Conservation (phyloP, 1,140 invertebrate genomes). For the Galleria mellonella region DNA sequence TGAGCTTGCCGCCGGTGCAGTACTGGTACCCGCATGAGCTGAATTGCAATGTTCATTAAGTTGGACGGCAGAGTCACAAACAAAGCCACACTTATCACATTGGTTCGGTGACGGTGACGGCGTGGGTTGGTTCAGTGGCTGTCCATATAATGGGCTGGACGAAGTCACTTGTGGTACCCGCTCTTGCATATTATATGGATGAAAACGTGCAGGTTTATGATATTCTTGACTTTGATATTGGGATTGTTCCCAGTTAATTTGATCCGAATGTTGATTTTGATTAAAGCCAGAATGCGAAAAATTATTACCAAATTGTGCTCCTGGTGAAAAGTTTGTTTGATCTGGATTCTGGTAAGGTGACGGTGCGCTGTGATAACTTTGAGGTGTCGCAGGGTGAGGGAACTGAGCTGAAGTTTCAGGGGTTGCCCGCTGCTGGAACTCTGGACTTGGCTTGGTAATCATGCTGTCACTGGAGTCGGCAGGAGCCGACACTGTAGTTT, state of each 20-base stretch:
- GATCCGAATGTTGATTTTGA: conserved; percentile 63
- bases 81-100: conserved; percentile 87
- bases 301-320: conserved; percentile 65
- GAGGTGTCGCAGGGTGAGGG: conserved; percentile 76
- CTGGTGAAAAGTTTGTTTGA: conserved; percentile 74
- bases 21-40: conserved; percentile 75
- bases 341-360: conserved; percentile 76
- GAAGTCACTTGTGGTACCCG: conserved; percentile 76
- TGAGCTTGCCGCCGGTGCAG: conserved; percentile 48
- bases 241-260: conserved; percentile 67
- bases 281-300: conserved; percentile 68
- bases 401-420: conserved; percentile 73
- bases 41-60: conserved; percentile 82
- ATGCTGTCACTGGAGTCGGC: conserved; percentile 79
- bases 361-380: conserved; percentile 76
- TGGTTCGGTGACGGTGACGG: conserved; percentile 80
- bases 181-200: conserved; percentile 72
- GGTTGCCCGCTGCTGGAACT: conserved; percentile 74
- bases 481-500: conserved; percentile 72
- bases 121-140: conserved; percentile 73
- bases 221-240: conserved; percentile 71
- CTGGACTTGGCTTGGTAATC: conserved; percentile 75
- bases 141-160: conserved; percentile 78
- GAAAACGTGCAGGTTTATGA: conserved; percentile 67
- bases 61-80: conserved; percentile 82